A percentile compares a stretch with the other conserved stretches of the same genome.
Evolutionary conservation across 2,888 invertebrate species (phyloP).

Genomic region (Drepanosiphum platanoidis): DNA sequence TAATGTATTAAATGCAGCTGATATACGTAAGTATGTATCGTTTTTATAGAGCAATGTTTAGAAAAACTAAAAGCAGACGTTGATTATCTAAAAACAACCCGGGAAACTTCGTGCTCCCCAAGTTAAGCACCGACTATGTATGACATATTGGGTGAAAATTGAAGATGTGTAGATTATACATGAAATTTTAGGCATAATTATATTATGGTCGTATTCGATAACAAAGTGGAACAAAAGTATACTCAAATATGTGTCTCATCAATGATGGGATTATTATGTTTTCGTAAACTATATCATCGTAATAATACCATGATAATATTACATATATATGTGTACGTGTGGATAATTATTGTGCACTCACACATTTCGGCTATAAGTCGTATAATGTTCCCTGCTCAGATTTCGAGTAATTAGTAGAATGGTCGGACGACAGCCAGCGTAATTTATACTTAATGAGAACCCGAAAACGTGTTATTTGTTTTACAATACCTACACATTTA

Average conservation of each 20-base stretch:
- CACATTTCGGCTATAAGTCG: not conserved
- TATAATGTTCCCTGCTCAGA: not conserved
- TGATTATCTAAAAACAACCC: too few relatives aligned
- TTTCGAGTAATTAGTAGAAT: not conserved
- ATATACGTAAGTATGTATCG: too few relatives aligned
- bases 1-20: too few relatives aligned
- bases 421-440: not conserved
- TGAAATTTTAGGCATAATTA: too few relatives aligned
- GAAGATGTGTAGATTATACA: too few relatives aligned
- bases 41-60: too few relatives aligned
- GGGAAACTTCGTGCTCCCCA: too few relatives aligned
- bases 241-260: not conserved
- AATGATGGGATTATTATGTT: not conserved
- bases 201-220: too few relatives aligned
- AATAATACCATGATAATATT: not conserved
- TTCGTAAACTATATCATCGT: not conserved
- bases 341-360: not conserved
- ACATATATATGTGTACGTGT: not conserved
- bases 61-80: too few relatives aligned
- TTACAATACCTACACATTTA: too few relatives aligned
- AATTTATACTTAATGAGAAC: not conserved
- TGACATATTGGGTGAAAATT: too few relatives aligned
- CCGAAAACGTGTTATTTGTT: not conserved
- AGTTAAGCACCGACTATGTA: too few relatives aligned
- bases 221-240: not conserved